A percentile compares a stretch with the other conserved stretches of the same genome.
Conservation (phyloP, 2,113 vertebrate species). For the Ctenomys sociabilis region DNA sequence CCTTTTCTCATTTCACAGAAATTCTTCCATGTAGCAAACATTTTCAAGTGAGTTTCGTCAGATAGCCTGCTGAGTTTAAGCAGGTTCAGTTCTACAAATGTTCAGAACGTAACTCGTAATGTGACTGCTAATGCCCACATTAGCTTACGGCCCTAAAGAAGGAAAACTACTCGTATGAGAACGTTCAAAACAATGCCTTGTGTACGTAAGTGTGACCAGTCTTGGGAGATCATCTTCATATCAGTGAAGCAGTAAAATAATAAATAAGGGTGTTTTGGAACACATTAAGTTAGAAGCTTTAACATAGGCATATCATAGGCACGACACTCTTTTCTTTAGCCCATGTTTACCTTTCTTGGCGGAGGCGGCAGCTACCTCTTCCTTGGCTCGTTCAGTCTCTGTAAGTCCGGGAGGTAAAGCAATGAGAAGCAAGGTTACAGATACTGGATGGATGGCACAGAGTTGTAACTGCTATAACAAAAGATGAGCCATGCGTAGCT, state of each 20-base stretch:
- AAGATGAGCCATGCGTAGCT: not conserved
- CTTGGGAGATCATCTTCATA: not conserved
- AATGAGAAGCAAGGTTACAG: slow-evolving; percentile 39
- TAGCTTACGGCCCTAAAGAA: not conserved
- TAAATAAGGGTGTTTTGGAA: not conserved
- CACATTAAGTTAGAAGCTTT: not conserved
- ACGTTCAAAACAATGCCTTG: slow-evolving; percentile 4
- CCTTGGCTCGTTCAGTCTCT: slow-evolving; percentile 71
- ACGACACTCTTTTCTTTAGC: slow-evolving; percentile 46
- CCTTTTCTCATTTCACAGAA: not conserved
- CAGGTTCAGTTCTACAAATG: not conserved
- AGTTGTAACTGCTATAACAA: not conserved
- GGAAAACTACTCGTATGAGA: not conserved
- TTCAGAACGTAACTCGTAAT: slow-evolving; percentile 5
- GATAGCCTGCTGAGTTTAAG: not conserved
- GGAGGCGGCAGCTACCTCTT: slow-evolving; percentile 50
- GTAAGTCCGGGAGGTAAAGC: slow-evolving; percentile 57
- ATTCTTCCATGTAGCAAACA: not conserved
- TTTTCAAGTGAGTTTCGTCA: not conserved
- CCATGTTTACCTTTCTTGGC: slow-evolving; percentile 69
- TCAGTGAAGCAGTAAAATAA: slow-evolving; percentile 49
- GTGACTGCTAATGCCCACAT: slow-evolving; percentile 12
- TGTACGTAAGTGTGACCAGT: not conserved
- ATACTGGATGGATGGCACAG: not conserved
- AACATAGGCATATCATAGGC: not conserved